A percentile compares a stretch with the other conserved stretches of the same genome.
These are phyloP conservation scores for Trididemnum clinides DNA, from an alignment of 23 tunicate species.

Conservation along the genomic window DNA sequence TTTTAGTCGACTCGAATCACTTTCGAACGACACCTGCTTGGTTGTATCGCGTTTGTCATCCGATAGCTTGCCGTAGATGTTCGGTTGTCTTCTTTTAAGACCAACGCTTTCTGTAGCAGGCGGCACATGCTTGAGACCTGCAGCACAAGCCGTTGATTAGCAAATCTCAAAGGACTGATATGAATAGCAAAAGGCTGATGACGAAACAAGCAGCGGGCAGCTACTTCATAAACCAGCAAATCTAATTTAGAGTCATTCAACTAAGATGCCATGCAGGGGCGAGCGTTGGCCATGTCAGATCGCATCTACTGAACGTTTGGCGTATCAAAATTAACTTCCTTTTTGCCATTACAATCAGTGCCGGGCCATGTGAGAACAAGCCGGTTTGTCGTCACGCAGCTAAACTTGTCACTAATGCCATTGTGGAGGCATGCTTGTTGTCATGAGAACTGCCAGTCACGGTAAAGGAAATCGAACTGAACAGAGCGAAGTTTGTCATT, in stretches of 20 bases:
- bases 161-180: background rate
- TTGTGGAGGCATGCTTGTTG: no score
- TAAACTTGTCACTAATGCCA: no score
- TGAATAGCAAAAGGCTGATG: background rate
- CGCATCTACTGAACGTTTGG: no score
- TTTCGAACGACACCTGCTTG: background rate
- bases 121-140: constrained; percentile 32
- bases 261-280: no score
- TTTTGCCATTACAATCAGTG: no score
- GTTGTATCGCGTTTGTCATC: background rate
- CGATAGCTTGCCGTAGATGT: constrained; percentile 1
- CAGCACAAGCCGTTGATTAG: background rate
- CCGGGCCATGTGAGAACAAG: no score
- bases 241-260: background rate
- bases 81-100: background rate
- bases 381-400: no score
- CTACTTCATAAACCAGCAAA: background rate
- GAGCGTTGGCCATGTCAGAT: no score
- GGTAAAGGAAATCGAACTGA: no score
- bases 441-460: no score
- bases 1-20: background rate
- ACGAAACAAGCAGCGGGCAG: background rate
- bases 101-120: background rate
- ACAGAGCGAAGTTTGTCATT: no score
- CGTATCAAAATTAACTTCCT: no score